Evolutionary conservation across 2,888 invertebrate species (phyloP).

Genomic region (Drosophila nr. fundita): DNA sequence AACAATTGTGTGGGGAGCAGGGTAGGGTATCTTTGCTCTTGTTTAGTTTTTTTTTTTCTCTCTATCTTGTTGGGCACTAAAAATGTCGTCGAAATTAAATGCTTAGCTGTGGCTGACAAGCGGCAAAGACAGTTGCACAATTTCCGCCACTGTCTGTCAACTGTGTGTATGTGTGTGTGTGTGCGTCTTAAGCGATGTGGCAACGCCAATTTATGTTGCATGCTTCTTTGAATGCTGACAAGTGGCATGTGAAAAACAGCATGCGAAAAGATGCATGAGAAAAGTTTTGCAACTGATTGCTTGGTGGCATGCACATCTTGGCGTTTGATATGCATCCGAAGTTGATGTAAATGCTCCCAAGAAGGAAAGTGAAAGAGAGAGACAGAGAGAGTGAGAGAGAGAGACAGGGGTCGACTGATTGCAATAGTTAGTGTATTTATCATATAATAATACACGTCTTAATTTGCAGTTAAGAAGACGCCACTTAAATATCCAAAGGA

Average conservation of each 20-base stretch:
- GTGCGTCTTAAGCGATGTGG: conserved; percentile 44
- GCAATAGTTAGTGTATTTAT: not conserved
- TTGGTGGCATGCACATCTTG: conserved; percentile 41
- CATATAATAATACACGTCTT: not conserved
- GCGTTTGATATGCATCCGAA: conserved; percentile 31
- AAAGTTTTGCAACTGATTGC: conserved; percentile 51
- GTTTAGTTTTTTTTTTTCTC: conserved; percentile 10
- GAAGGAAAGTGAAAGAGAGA: not conserved
- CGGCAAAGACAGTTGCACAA: conserved; percentile 72
- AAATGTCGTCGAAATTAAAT: conserved; percentile 77
- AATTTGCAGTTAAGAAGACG: not conserved
- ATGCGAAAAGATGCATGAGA: conserved; percentile 40
- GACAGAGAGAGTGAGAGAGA: not conserved
- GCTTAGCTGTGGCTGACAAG: conserved; percentile 68
- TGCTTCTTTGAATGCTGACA: conserved; percentile 59
- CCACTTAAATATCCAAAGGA: not conserved
- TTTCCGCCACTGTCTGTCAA: conserved; percentile 52
- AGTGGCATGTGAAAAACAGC: conserved; percentile 43
- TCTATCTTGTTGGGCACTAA: conserved; percentile 54
- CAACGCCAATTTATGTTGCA: conserved; percentile 72
- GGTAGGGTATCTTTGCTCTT: conserved; percentile 29
- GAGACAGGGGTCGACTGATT: not conserved
- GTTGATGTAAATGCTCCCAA: not conserved
- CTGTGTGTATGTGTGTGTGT: conserved; percentile 4
- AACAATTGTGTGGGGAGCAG: conserved; percentile 41